phyloP scores from a whole-genome alignment of 1,140 invertebrate genomes.

The Drosophila kepulauana region DNA sequence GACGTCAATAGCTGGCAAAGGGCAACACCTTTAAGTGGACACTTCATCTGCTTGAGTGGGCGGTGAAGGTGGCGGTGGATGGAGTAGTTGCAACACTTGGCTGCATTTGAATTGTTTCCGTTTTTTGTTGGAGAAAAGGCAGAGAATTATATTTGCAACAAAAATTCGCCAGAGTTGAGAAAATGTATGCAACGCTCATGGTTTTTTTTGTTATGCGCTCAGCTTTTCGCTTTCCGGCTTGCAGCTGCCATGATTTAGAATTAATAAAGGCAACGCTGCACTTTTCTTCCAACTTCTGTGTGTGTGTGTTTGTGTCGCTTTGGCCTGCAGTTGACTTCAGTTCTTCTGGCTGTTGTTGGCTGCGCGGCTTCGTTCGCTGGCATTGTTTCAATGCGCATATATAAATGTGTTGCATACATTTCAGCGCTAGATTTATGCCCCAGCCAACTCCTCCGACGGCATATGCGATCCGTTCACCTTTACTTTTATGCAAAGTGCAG shows the following conservation, averaged over 20 bases:
- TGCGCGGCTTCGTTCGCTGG: slow-evolving; percentile 32
- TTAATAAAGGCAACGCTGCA: slow-evolving; percentile 66
- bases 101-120: slow-evolving; percentile 69
- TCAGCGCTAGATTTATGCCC: slow-evolving; percentile 76
- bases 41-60: slow-evolving; percentile 55
- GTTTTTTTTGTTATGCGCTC: slow-evolving; percentile 6
- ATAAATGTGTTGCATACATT: slow-evolving; percentile 79
- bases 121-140: slow-evolving; percentile 24
- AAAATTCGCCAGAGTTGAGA: slow-evolving; percentile 10
- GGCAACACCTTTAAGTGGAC: slow-evolving; percentile 64
- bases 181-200: slow-evolving; percentile 25
- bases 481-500: slow-evolving; percentile 71
- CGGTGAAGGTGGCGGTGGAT: neutral
- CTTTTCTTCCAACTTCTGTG: slow-evolving; percentile 35
- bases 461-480: slow-evolving; percentile 59
- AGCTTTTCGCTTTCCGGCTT: slow-evolving; percentile 30
- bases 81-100: slow-evolving; percentile 48
- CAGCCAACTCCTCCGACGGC: slow-evolving; percentile 63
- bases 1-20: slow-evolving; percentile 51
- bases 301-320: slow-evolving; percentile 20
- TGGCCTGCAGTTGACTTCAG: slow-evolving; percentile 61
- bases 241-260: slow-evolving; percentile 70
- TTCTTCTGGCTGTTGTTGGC: slow-evolving; percentile 33
- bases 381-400: slow-evolving; percentile 67
- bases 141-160: neutral